A percentile compares a stretch with the other conserved stretches of the same genome.
These are phyloP conservation scores for Operophtera brumata DNA, from an alignment of 2,888 invertebrate species.

Conservation along the genomic window DNA sequence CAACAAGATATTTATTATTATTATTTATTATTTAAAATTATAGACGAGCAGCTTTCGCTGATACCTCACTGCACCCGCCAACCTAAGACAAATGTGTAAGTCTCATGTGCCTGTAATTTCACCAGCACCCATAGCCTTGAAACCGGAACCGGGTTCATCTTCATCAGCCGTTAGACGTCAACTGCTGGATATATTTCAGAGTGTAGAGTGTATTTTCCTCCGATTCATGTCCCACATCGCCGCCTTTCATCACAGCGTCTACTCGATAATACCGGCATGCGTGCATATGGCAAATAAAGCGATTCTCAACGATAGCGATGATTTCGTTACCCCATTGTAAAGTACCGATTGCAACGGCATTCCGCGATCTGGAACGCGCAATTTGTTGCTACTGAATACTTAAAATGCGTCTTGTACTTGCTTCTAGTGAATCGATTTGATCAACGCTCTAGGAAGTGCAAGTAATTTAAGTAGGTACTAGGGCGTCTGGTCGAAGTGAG, in stretches of 20 bases:
- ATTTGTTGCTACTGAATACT: slow-evolving; percentile 13
- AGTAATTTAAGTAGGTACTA: background rate
- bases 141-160: too few relatives aligned
- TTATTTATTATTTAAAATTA: too few relatives aligned
- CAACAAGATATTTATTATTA: too few relatives aligned
- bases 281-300: slow-evolving; percentile 66
- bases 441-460: background rate
- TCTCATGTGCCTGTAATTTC: too few relatives aligned
- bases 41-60: too few relatives aligned
- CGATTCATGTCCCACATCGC: background rate
- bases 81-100: too few relatives aligned
- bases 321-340: slow-evolving; percentile 46
- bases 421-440: background rate
- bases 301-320: slow-evolving; percentile 43
- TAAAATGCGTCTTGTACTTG: background rate
- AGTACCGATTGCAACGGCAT: slow-evolving; percentile 43
- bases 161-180: too few relatives aligned
- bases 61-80: too few relatives aligned
- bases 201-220: too few relatives aligned
- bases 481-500: too few relatives aligned
- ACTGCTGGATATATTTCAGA: too few relatives aligned
- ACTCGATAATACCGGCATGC: slow-evolving; percentile 44
- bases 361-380: slow-evolving; percentile 7
- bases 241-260: slow-evolving; percentile 41
- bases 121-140: too few relatives aligned